Conservation (phyloP, 2,888 invertebrate species). For the Willowsia nigromaculata region DNA sequence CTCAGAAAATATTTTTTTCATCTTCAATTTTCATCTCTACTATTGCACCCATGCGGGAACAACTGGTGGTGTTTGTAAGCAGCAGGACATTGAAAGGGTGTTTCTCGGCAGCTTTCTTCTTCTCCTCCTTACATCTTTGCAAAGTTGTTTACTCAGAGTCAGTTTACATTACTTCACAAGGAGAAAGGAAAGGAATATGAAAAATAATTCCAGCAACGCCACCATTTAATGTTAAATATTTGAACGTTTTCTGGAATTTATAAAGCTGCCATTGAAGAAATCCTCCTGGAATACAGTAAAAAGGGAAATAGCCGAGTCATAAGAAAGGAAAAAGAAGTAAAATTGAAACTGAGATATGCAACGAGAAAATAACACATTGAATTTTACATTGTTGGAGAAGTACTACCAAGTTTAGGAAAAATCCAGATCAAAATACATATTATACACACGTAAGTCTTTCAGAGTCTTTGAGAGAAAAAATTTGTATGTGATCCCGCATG, state of each 20-base stretch:
- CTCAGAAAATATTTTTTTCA: constrained; percentile 10
- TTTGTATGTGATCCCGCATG: neutral
- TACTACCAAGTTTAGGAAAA: constrained; percentile 1
- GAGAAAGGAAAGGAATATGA: constrained; percentile 10
- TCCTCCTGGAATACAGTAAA: constrained; percentile 23
- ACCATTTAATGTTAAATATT: neutral
- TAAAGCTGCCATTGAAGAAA: constrained; percentile 1
- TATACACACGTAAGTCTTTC: constrained; percentile 16
- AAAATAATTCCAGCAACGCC: neutral
- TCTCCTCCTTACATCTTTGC: neutral
- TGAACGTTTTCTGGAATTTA: neutral
- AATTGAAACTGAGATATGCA: constrained; percentile 50
- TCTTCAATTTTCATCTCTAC: neutral
- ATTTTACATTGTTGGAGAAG: neutral
- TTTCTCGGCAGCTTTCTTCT: constrained; percentile 1
- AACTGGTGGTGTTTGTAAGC: constrained; percentile 7
- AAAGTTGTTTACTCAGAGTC: constrained; percentile 13
- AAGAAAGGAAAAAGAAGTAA: neutral
- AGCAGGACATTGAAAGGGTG: constrained; percentile 54
- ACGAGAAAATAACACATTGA: neutral
- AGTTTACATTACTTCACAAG: constrained; percentile 29
- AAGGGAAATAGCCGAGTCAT: constrained; percentile 27
- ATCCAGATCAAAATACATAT: constrained; percentile 13
- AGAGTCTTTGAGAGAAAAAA: neutral
- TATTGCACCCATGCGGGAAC: constrained; percentile 13